Base-by-base conservation (phyloP, 2,888 invertebrate genomes). In the Lottia gigantea region DNA sequence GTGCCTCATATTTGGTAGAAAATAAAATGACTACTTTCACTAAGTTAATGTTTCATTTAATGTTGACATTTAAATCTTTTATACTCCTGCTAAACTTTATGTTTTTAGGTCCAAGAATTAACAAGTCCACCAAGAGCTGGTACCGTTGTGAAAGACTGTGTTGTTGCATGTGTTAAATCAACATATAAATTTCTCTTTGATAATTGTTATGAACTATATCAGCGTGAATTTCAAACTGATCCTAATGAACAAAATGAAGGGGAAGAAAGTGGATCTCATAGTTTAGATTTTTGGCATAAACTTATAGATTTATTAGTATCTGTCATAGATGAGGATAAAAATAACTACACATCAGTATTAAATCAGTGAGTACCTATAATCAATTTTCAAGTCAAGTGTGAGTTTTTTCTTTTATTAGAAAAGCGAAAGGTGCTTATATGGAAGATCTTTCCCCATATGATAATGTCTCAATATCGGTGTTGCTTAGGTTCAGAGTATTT, bases 181-280 rank as follows among this genome's bases (percentile, higher is more conserved):
- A 99, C 99, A 81, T 99, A 99, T 91, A 98, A 99, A 91, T 97
- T 98, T 91, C 92, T 99, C 76, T 99, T 98, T 90, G 98, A 98
- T 89, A 98, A 99, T 90, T 98, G 98, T 86, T 97, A 97, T 89
- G 98, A 99, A 86, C 91, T 98, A 61, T 98, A 96, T 90, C 95
- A 95, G 77, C 78, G 88, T 66, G 88, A 89, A 77, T 88, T 88
- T 78, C 88, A 87, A 74, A 82, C 85, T 0, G 86, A 86, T 62
- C 82, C 81, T 31, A 76, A 77, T 12, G 80, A 82, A 47, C 70
- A 68, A 55, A 73, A 76, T 45, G 79, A 80, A 63, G 76, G 78
- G 14, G 85, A 83, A 62, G 80, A 84, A 72, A 86, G 87, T 55
- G 87, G 97, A 93, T 55, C 89, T 74, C 89, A 97, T 86, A 95